phyloP scores from a whole-genome alignment of 2,888 invertebrate species.

The Drosophila quinaria region DNA sequence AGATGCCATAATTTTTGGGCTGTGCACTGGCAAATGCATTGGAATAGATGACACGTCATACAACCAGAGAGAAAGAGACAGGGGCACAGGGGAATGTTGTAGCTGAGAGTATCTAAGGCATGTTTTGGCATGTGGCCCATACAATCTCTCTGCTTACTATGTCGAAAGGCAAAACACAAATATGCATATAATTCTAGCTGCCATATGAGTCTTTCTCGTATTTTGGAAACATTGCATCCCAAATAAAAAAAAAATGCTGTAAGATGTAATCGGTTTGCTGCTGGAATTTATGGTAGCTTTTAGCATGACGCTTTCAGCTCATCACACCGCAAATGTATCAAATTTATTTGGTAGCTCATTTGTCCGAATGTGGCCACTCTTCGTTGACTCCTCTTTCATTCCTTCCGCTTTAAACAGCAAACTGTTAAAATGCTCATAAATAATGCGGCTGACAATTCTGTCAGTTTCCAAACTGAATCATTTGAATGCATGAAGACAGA shows the following conservation, averaged over 20 bases:
- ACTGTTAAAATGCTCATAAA: conserved; percentile 53
- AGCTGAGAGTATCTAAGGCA: conserved; percentile 13
- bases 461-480: conserved; percentile 40
- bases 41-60: conserved; percentile 65
- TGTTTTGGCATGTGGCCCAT: conserved; percentile 70
- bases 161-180: conserved; percentile 42
- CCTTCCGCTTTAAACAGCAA: conserved; percentile 49
- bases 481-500: conserved; percentile 18
- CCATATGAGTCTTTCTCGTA: conserved; percentile 38
- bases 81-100: neutral
- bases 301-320: conserved; percentile 41
- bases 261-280: conserved; percentile 48
- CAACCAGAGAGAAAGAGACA: neutral
- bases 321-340: conserved; percentile 49
- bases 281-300: conserved; percentile 67
- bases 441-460: conserved; percentile 45
- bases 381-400: neutral
- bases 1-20: conserved; percentile 47
- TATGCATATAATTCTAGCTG: conserved; percentile 59
- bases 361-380: neutral
- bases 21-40: conserved; percentile 62
- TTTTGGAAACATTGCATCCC: conserved; percentile 52
- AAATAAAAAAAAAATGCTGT: conserved; percentile 23
- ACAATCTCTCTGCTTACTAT: conserved; percentile 38
- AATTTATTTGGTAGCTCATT: conserved; percentile 55